These are phyloP conservation scores for Brachynemurus nebulosus DNA, from an alignment of 2,888 invertebrate genomes.

Conservation along the genomic window DNA sequence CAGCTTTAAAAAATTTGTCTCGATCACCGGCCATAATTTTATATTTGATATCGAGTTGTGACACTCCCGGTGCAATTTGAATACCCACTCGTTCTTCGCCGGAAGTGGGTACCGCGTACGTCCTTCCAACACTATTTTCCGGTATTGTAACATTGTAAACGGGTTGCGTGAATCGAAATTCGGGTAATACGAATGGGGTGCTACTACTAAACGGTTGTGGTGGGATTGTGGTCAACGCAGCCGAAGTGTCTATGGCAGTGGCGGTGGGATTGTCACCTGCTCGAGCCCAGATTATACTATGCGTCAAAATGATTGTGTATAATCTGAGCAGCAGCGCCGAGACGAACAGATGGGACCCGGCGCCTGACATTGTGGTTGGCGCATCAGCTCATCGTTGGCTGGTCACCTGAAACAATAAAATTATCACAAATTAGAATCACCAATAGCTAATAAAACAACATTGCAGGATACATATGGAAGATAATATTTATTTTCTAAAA, in stretches of 20 bases:
- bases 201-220: no score
- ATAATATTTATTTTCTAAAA: no score
- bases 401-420: no score
- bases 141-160: slow-evolving; percentile 80
- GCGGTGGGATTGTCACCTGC: slow-evolving; percentile 1
- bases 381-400: no score
- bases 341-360: no score
- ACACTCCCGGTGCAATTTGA: slow-evolving; percentile 31
- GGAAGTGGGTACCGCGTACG: slow-evolving; percentile 58
- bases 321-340: neutral
- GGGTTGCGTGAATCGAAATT: slow-evolving; percentile 55
- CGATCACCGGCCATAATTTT: slow-evolving; percentile 78
- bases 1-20: slow-evolving; percentile 85
- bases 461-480: no score
- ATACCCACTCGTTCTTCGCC: slow-evolving; percentile 74
- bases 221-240: slow-evolving; percentile 13
- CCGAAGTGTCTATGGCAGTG: neutral
- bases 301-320: neutral
- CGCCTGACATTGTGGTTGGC: no score
- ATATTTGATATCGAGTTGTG: slow-evolving; percentile 53
- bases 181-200: slow-evolving; percentile 15
- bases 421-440: no score
- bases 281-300: neutral
- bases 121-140: slow-evolving; percentile 85
- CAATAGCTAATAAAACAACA: no score